phyloP scores from a whole-genome alignment of 2,888 invertebrate species.

The Tetropium fuscum region DNA sequence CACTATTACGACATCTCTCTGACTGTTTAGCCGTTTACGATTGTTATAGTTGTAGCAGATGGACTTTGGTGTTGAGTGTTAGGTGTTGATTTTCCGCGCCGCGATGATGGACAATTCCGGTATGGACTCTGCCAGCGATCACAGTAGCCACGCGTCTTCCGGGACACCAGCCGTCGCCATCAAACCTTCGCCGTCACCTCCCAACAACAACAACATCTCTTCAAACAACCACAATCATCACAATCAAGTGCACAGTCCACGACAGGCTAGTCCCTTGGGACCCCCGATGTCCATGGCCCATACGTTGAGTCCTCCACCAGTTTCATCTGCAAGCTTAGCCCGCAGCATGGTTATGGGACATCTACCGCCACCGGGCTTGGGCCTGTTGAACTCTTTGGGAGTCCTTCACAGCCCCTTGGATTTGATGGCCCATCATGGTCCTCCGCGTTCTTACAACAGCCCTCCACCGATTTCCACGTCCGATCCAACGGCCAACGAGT shows the following conservation, averaged over 20 bases:
- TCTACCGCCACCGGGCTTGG: conserved; percentile 86
- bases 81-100: conserved; percentile 38
- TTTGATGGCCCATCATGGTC: conserved; percentile 87
- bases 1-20: conserved; percentile 65
- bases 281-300: conserved; percentile 72
- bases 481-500: conserved; percentile 95
- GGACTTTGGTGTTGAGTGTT: conserved; percentile 47
- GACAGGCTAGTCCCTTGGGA: conserved; percentile 65
- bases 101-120: conserved; percentile 69
- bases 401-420: conserved; percentile 82
- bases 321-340: conserved; percentile 74
- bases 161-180: conserved; percentile 66
- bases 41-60: conserved; percentile 40
- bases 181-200: conserved; percentile 66
- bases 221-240: conserved; percentile 55
- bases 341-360: conserved; percentile 81
- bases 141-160: conserved; percentile 70
- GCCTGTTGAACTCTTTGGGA: conserved; percentile 82
- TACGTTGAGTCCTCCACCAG: conserved; percentile 75
- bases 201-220: conserved; percentile 61
- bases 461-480: conserved; percentile 93
- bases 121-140: conserved; percentile 72
- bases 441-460: conserved; percentile 88
- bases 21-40: conserved; percentile 57
- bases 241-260: conserved; percentile 64